Conservation (phyloP, 2,797 vertebrate genomes). For the Masticophis lateralis region DNA sequence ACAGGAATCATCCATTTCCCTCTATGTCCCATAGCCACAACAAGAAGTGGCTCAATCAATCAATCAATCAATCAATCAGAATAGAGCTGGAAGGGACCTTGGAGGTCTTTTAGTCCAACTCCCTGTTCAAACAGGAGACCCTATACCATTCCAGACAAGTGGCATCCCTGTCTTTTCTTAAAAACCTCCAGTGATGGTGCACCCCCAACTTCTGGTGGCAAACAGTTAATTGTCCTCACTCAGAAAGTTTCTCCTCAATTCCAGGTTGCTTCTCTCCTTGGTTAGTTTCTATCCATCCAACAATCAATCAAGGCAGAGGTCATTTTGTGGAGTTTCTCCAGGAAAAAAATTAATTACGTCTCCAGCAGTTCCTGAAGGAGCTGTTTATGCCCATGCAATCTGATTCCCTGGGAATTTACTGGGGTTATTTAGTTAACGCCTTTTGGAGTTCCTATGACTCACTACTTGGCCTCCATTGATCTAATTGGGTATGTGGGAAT, state of each 20-base stretch:
- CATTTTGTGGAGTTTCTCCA: not conserved
- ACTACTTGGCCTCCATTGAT: not conserved
- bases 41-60: not conserved
- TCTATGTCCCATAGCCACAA: not conserved
- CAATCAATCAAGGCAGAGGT: not conserved
- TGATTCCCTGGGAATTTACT: not conserved
- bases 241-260: too few species aligned
- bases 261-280: too few species aligned
- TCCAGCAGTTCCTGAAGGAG: not conserved
- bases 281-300: too few species aligned
- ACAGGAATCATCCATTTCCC: not conserved
- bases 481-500: not conserved
- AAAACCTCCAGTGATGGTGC: too few species aligned
- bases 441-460: not conserved
- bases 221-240: too few species aligned
- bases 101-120: too few species aligned
- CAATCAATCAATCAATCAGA: too few species aligned
- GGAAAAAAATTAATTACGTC: not conserved
- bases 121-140: too few species aligned
- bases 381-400: not conserved
- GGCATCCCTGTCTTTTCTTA: too few species aligned
- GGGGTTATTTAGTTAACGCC: not conserved
- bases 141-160: too few species aligned
- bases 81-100: too few species aligned
- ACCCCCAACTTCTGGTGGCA: too few species aligned